phyloP scores from a whole-genome alignment of 2,797 vertebrate species.

The Semotilus atromaculatus region DNA sequence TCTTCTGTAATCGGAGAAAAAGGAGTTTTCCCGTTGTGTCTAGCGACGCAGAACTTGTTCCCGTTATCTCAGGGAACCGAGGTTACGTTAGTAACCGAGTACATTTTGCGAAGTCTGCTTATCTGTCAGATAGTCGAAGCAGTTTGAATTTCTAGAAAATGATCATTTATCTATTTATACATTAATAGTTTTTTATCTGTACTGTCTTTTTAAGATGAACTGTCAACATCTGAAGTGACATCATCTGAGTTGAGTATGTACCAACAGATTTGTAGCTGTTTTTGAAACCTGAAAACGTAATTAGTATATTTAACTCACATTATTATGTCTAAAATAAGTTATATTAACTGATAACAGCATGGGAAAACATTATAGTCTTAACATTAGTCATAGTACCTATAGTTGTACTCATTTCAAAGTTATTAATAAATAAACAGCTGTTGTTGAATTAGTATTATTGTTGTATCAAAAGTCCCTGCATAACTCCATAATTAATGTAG shows the following conservation, averaged over 20 bases:
- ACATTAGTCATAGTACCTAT: constrained; percentile 10
- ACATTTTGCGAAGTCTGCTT: background rate
- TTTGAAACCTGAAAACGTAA: background rate
- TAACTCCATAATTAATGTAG: background rate
- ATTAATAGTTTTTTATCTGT: background rate
- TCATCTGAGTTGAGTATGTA: constrained; percentile 47
- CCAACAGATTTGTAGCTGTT: constrained; percentile 4
- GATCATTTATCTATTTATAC: background rate
- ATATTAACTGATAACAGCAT: background rate
- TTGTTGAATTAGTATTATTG: background rate
- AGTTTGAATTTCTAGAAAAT: background rate
- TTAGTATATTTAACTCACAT: constrained; percentile 5
- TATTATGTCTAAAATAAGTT: background rate
- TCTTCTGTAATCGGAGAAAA: too few species aligned
- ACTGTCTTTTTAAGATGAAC: constrained; percentile 41
- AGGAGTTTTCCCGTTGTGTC: too few species aligned
- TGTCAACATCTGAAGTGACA: constrained; percentile 25
- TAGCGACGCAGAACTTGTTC: too few species aligned
- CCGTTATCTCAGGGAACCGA: too few species aligned
- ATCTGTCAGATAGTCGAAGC: background rate
- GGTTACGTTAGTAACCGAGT: too few species aligned
- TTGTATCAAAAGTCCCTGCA: background rate
- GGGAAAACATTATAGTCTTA: background rate
- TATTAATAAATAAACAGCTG: background rate
- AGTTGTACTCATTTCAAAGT: background rate